Percentiles rank a stretch among this genome's conserved stretches.
Conservation (phyloP, 1,140 invertebrate species). For the Drosophila carrolli region DNA sequence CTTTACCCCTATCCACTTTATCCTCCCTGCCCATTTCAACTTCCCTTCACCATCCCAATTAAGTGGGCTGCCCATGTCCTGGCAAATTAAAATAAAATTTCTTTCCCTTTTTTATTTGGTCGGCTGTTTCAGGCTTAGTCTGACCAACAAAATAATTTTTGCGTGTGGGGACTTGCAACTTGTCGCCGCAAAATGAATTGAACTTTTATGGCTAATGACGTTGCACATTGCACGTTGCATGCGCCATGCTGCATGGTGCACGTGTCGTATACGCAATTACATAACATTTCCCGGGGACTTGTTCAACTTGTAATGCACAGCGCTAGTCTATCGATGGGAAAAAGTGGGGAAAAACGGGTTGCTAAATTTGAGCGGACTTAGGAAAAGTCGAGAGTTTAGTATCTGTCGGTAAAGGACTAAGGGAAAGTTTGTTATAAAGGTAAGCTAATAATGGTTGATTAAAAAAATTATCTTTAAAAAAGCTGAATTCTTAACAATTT, state of each 20-base stretch:
- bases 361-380: neutral
- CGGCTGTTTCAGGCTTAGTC: conserved; percentile 33
- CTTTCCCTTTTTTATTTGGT: conserved; percentile 41
- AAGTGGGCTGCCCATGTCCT: conserved; percentile 73
- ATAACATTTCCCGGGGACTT: conserved; percentile 42
- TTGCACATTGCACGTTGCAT: conserved; percentile 48
- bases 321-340: neutral
- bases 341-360: neutral
- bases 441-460: neutral
- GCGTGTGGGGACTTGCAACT: conserved; percentile 39
- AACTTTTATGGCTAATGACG: conserved; percentile 64
- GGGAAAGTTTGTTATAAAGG: neutral
- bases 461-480: too few relatives aligned
- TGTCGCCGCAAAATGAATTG: conserved; percentile 68
- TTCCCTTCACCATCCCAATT: conserved; percentile 54
- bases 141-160: conserved; percentile 61
- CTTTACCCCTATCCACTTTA: neutral
- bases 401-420: neutral
- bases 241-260: conserved; percentile 49
- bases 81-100: conserved; percentile 77
- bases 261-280: conserved; percentile 73
- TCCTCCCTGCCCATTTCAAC: neutral
- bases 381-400: neutral
- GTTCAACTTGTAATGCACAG: conserved; percentile 39
- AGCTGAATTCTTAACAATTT: too few relatives aligned